Conservation (phyloP, 2,797 vertebrate genomes). For the Oryzias dopingdopingensis region DNA sequence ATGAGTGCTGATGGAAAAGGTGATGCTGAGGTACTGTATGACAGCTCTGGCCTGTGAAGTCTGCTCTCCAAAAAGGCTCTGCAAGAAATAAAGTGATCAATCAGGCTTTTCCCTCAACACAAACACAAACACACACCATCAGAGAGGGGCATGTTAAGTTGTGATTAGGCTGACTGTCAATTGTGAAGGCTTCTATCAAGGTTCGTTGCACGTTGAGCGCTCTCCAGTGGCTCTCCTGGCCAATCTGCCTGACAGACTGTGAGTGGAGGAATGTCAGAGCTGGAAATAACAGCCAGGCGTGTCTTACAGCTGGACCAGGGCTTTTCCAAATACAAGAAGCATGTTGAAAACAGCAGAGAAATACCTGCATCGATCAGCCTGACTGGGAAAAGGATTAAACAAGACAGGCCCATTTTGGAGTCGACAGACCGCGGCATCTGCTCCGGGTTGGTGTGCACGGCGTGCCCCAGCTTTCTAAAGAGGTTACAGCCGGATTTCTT, state of each 20-base stretch:
- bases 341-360: constrained; percentile 56
- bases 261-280: constrained; percentile 45
- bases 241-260: constrained; percentile 46
- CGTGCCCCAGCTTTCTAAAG: constrained; percentile 30
- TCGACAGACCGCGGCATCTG: constrained; percentile 54
- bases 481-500: constrained; percentile 9
- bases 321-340: constrained; percentile 39
- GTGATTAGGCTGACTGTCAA: constrained; percentile 75
- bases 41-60: constrained; percentile 62
- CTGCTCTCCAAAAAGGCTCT: constrained; percentile 53
- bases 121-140: constrained; percentile 32
- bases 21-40: constrained; percentile 53
- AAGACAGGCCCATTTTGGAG: constrained; percentile 61
- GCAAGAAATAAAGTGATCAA: constrained; percentile 66
- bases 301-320: constrained; percentile 51
- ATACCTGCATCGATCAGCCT: constrained; percentile 61
- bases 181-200: constrained; percentile 62
- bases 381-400: constrained; percentile 40
- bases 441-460: constrained; percentile 34
- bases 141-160: constrained; percentile 61
- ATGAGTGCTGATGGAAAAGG: constrained; percentile 55
- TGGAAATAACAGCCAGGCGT: constrained; percentile 56
- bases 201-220: constrained; percentile 51
- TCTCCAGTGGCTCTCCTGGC: constrained; percentile 54
- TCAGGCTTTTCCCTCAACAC: constrained; percentile 44